Evolutionary conservation across 2,888 invertebrate genomes (phyloP).

Genomic region (Spilosoma lubricipeda): DNA sequence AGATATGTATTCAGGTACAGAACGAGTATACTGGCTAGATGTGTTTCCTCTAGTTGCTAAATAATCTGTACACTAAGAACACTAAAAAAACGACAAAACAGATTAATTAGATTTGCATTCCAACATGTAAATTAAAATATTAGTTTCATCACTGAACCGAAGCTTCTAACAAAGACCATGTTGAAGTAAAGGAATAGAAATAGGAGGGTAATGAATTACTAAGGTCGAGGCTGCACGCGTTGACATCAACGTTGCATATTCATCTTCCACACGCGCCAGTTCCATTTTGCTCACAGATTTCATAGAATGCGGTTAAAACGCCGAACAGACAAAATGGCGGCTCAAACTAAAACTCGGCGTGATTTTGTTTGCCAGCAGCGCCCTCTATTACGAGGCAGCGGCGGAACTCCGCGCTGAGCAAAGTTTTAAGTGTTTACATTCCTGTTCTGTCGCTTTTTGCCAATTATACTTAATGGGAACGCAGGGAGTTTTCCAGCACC

Average conservation of each 20-base stretch:
- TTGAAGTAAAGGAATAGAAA: constrained; percentile 46
- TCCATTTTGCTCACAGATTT: constrained; percentile 70
- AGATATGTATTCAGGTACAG: neutral
- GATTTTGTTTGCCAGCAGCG: constrained; percentile 80
- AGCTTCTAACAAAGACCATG: constrained; percentile 46
- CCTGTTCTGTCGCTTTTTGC: constrained; percentile 84
- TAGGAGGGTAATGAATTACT: constrained; percentile 61
- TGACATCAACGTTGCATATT: constrained; percentile 73
- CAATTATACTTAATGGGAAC: constrained; percentile 81
- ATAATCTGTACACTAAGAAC: neutral
- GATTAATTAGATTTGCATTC: constrained; percentile 57
- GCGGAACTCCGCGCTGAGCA: constrained; percentile 70
- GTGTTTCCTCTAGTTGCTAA: neutral
- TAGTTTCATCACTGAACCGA: constrained; percentile 39
- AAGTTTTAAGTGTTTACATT: constrained; percentile 86
- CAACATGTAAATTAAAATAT: constrained; percentile 49
- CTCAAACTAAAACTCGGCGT: constrained; percentile 72
- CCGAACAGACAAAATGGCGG: constrained; percentile 75
- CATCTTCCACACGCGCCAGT: constrained; percentile 73
- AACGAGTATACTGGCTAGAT: too few species aligned
- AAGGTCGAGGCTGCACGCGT: constrained; percentile 52
- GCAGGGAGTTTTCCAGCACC: constrained; percentile 74
- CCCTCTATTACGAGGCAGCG: constrained; percentile 74
- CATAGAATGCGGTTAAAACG: constrained; percentile 72
- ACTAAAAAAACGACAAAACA: constrained; percentile 33